phyloP scores from a whole-genome alignment of 2,113 vertebrate species.

The Coreoperca whiteheadi region DNA sequence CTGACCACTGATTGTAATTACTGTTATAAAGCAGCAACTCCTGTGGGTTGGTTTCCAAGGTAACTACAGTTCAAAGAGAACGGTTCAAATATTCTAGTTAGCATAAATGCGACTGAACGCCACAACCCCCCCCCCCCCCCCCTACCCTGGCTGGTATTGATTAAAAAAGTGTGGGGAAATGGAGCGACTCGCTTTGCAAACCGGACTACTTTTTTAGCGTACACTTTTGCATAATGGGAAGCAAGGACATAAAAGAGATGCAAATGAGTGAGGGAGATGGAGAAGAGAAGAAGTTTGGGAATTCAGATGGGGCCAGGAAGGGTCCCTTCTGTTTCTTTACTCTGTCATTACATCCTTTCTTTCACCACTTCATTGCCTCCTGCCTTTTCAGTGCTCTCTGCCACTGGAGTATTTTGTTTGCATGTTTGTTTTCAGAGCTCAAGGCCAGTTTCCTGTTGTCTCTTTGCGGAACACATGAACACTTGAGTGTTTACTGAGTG shows the following conservation, averaged over 20 bases:
- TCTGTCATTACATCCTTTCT: constrained; percentile 51
- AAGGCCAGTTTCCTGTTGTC: constrained; percentile 38
- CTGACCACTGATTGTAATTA: constrained; percentile 74
- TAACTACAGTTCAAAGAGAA: constrained; percentile 73
- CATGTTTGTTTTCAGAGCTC: constrained; percentile 55
- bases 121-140: constrained; percentile 45
- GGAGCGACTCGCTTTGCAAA: constrained; percentile 57
- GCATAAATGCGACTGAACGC: constrained; percentile 66
- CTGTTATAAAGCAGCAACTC: constrained; percentile 59
- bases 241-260: constrained; percentile 79
- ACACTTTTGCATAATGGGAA: constrained; percentile 72
- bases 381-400: constrained; percentile 30
- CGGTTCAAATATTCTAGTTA: constrained; percentile 70
- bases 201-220: constrained; percentile 50
- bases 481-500: constrained; percentile 40
- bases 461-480: constrained; percentile 34
- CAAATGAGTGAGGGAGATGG: constrained; percentile 67
- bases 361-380: constrained; percentile 44
- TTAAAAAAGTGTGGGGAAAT: constrained; percentile 73
- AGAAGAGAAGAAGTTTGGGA: constrained; percentile 61
- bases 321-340: constrained; percentile 67
- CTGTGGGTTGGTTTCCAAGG: constrained; percentile 76
- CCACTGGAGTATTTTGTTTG: constrained; percentile 42
- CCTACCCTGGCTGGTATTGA: constrained; percentile 66
- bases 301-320: constrained; percentile 70